Evolutionary conservation across 2,888 invertebrate genomes (phyloP).

Genomic region (Campopleginae sp.): DNA sequence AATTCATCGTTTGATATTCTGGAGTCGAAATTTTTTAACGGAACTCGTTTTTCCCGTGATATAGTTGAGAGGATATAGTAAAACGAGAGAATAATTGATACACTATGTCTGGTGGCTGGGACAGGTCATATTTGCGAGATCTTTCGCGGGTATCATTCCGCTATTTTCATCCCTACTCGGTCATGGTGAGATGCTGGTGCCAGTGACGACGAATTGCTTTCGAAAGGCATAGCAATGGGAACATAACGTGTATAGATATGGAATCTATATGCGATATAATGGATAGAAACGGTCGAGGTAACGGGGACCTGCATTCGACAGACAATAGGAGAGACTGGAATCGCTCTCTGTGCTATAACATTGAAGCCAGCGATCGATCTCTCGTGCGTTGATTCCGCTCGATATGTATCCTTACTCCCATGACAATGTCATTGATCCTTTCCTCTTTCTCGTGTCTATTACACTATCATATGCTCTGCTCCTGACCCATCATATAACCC

Average conservation of each 20-base stretch:
- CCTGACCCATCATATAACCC: neutral
- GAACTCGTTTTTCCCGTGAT: neutral
- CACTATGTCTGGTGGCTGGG: constrained; percentile 44
- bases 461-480: neutral
- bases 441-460: constrained; percentile 38
- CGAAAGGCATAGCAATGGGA: neutral
- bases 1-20: neutral
- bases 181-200: constrained; percentile 32
- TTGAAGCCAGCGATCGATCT: constrained; percentile 67
- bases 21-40: neutral
- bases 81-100: neutral
- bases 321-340: constrained; percentile 73
- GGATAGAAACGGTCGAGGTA: constrained; percentile 36
- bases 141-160: constrained; percentile 51
- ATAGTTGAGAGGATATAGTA: neutral
- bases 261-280: constrained; percentile 10
- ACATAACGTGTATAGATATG: constrained; percentile 27
- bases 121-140: constrained; percentile 58
- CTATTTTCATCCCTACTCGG: constrained; percentile 53
- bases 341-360: constrained; percentile 63
- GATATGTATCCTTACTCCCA: constrained; percentile 63
- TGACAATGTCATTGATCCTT: constrained; percentile 60
- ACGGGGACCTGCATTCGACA: constrained; percentile 67
- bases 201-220: constrained; percentile 25
- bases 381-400: constrained; percentile 67